Percentiles rank a stretch among this genome's conserved stretches.
These are phyloP conservation scores for Drymodes brunneopygia DNA, from an alignment of 2,113 vertebrate genomes.

Conservation along the genomic window DNA sequence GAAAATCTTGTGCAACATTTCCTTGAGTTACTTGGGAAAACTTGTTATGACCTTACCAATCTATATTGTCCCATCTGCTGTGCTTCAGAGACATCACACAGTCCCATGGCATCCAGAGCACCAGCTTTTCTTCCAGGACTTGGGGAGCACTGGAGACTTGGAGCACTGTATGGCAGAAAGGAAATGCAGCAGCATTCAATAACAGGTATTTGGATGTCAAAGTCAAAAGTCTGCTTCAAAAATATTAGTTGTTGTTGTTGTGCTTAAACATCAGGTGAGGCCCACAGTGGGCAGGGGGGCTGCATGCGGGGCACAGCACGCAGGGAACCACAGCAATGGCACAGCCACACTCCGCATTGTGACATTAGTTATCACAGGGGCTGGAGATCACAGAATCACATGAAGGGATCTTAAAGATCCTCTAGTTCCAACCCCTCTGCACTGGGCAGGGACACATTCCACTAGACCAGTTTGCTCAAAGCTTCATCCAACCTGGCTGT, in stretches of 20 bases:
- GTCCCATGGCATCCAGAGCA: no score
- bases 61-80: neutral
- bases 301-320: accelerated
- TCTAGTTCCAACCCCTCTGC: neutral
- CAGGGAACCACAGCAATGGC: accelerated
- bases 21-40: neutral
- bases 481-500: neutral
- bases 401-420: neutral
- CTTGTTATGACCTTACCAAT: neutral
- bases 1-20: neutral
- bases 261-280: neutral
- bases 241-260: neutral
- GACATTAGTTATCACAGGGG: neutral
- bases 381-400: neutral
- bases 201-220: neutral
- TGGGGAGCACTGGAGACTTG: neutral
- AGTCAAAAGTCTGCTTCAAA: neutral
- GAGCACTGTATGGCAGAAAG: neutral
- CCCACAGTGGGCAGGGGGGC: neutral
- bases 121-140: neutral
- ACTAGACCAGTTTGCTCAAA: neutral
- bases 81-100: neutral
- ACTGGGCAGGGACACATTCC: neutral
- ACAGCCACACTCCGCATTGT: neutral
- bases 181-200: neutral